Evolutionary conservation across 2,113 vertebrate species (phyloP).

Genomic region (Microtus oregoni): DNA sequence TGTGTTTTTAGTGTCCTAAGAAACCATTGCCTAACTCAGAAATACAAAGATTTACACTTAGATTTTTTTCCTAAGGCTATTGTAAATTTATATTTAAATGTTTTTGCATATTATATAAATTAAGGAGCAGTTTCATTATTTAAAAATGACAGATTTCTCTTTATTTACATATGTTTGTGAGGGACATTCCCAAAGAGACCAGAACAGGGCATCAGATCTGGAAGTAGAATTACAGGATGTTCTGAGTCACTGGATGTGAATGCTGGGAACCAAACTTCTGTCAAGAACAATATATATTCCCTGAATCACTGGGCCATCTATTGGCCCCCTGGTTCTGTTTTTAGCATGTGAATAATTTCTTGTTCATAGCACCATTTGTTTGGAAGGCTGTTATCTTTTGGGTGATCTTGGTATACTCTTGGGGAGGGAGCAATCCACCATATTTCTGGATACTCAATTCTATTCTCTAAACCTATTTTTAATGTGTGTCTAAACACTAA

Average conservation of each 20-base stretch:
- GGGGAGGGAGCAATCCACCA: neutral
- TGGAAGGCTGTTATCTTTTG: neutral
- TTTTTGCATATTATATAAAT: conserved; percentile 12
- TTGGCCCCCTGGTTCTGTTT: neutral
- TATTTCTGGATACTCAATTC: neutral
- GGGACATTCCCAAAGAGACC: neutral
- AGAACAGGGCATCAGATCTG: neutral
- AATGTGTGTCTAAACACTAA: neutral
- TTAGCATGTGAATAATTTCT: neutral
- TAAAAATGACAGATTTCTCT: neutral
- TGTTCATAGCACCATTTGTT: neutral
- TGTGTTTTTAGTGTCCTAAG: neutral
- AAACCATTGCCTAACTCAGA: neutral
- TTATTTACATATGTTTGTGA: neutral
- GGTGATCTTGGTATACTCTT: neutral
- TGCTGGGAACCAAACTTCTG: neutral
- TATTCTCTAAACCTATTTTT: neutral
- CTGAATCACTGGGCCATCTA: neutral
- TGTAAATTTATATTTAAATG: conserved; percentile 14
- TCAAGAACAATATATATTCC: neutral
- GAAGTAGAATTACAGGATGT: neutral
- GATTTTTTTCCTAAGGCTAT: neutral
- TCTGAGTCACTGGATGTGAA: neutral
- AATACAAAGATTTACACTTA: conserved; percentile 15
- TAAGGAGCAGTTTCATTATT: neutral